Conservation (phyloP, 2,113 vertebrate species). For the Falcunculus frontatus region DNA sequence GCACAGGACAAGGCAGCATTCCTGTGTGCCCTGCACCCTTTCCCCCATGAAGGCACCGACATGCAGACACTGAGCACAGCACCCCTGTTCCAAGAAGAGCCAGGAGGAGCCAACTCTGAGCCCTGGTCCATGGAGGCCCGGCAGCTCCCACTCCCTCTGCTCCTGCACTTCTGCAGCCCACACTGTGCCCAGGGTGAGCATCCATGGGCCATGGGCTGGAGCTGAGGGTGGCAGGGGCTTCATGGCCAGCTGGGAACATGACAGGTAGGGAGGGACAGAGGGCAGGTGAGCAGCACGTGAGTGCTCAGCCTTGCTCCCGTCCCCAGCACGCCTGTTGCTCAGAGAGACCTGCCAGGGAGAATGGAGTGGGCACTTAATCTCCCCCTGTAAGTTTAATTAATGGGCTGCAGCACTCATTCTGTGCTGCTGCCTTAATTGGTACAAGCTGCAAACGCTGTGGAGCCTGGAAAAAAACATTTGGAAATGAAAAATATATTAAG, state of each 20-base stretch:
- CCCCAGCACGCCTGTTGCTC: neutral
- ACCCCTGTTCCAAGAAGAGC: accelerated
- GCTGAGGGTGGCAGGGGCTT: accelerated
- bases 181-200: neutral
- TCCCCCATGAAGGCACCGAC: accelerated
- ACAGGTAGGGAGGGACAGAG: neutral
- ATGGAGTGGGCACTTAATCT: constrained; percentile 63
- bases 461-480: constrained; percentile 63
- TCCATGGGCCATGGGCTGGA: neutral
- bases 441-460: constrained; percentile 64
- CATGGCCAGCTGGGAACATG: accelerated
- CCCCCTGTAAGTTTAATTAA: constrained; percentile 65
- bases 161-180: accelerated
- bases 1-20: neutral
- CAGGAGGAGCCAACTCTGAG: neutral
- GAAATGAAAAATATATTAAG: constrained; percentile 71
- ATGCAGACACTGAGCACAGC: accelerated
- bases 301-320: neutral
- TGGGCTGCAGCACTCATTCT: constrained; percentile 60
- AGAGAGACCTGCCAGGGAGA: constrained; percentile 28
- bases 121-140: accelerated
- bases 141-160: accelerated
- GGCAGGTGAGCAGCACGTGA: neutral
- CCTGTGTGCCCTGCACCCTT: accelerated
- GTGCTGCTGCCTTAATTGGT: constrained; percentile 66